These are phyloP conservation scores for Trichoplusia ni DNA, from an alignment of 1,140 invertebrate genomes.

Conservation along the genomic window DNA sequence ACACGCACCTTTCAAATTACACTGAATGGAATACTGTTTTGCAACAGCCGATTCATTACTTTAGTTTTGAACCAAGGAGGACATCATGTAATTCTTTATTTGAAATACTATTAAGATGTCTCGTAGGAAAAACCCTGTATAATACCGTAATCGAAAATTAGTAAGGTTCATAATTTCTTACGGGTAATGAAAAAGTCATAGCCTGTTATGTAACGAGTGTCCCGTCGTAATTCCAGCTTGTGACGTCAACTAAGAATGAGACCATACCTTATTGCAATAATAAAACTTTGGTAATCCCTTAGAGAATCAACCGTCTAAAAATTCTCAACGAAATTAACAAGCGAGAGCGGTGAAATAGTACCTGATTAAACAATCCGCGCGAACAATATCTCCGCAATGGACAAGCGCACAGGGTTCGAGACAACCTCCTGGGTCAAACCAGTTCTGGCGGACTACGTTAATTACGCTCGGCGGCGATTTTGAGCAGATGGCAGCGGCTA, in stretches of 20 bases:
- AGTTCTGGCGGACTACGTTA: slow-evolving; percentile 6
- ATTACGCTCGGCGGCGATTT: slow-evolving; percentile 20
- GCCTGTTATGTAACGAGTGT: background rate
- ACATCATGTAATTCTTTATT: no score
- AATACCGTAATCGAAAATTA: no score
- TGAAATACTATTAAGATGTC: no score
- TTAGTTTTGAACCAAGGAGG: no score
- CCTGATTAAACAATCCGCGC: background rate
- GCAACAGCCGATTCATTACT: background rate
- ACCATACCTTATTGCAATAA: background rate
- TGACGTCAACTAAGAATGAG: slow-evolving; percentile 19
- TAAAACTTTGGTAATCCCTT: slow-evolving; percentile 29
- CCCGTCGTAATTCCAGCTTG: background rate
- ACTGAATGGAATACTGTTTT: background rate
- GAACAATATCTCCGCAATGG: background rate
- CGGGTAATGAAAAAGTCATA: slow-evolving; percentile 6
- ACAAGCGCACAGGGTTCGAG: slow-evolving; percentile 6
- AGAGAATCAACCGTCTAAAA: slow-evolving; percentile 28
- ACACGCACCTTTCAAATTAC: no score
- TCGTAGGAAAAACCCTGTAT: no score
- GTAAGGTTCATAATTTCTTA: no score
- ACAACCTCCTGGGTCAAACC: slow-evolving; percentile 18
- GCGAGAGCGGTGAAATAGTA: background rate
- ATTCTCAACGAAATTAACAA: slow-evolving; percentile 31
- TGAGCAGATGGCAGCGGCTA: slow-evolving; percentile 13